phyloP scores from a whole-genome alignment of 2,113 vertebrate species.

The Barbus barbus region DNA sequence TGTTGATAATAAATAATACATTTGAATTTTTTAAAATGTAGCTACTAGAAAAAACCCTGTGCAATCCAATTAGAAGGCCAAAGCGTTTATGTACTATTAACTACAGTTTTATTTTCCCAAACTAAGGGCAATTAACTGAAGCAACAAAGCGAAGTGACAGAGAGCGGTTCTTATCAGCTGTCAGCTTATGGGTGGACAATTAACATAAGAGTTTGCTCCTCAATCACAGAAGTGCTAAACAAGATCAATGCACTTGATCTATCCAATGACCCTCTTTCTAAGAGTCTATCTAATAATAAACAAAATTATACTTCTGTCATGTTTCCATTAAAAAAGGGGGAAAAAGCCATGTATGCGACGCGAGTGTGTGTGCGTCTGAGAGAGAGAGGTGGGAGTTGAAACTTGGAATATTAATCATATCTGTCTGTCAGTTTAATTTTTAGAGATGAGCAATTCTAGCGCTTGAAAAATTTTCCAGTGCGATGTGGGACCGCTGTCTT shows the following conservation, averaged over 20 bases:
- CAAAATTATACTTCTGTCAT: constrained; percentile 30
- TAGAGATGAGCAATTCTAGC: constrained; percentile 77
- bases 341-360: too few species aligned
- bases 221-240: constrained; percentile 64
- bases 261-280: constrained; percentile 40
- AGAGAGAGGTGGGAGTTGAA: constrained; percentile 23
- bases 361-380: constrained; percentile 1
- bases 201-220: constrained; percentile 53
- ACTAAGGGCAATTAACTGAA: constrained; percentile 18
- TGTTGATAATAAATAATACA: neutral
- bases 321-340: too few species aligned
- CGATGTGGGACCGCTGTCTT: constrained; percentile 75
- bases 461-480: constrained; percentile 61
- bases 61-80: constrained; percentile 21
- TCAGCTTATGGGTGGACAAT: constrained; percentile 26
- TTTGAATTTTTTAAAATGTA: too few species aligned
- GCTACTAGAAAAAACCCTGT: too few species aligned
- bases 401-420: constrained; percentile 72
- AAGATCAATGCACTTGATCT: constrained; percentile 63
- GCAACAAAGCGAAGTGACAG: constrained; percentile 8
- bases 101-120: constrained; percentile 6
- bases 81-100: neutral
- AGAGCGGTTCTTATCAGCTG: constrained; percentile 25
- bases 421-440: constrained; percentile 77
- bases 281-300: constrained; percentile 23